Conservation (phyloP, 1,140 invertebrate genomes). For the Maniola jurtina region DNA sequence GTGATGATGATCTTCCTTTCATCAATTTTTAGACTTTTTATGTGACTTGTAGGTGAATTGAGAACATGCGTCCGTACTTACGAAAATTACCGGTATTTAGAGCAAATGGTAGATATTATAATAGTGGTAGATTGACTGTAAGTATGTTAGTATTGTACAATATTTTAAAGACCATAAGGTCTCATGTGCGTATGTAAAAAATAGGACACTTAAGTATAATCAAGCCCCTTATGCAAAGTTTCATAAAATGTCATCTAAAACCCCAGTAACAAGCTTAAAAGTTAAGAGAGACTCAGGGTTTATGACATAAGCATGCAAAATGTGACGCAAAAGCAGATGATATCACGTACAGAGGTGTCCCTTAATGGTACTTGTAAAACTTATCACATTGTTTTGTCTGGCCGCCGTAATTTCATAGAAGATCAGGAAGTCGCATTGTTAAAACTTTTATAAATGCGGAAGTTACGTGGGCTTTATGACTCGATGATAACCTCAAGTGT, state of each 20-base stretch:
- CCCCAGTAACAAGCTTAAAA: background rate
- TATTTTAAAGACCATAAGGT: too few relatives aligned
- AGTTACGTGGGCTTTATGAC: slow-evolving; percentile 25
- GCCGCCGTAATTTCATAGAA: background rate
- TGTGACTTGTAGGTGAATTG: background rate
- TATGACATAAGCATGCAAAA: slow-evolving; percentile 5
- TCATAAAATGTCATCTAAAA: background rate
- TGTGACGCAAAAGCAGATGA: background rate
- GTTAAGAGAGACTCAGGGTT: background rate
- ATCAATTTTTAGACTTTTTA: background rate
- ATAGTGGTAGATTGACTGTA: too few relatives aligned
- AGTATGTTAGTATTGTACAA: too few relatives aligned
- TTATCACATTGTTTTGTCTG: slow-evolving; percentile 3
- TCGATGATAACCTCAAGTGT: slow-evolving; percentile 10
- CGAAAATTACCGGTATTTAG: too few relatives aligned
- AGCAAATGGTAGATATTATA: too few relatives aligned
- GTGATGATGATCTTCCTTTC: background rate
- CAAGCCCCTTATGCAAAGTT: background rate
- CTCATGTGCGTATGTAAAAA: too few relatives aligned
- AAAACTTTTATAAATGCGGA: slow-evolving; percentile 22
- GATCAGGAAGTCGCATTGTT: slow-evolving; percentile 5
- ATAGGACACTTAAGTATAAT: background rate
- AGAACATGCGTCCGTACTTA: too few relatives aligned
- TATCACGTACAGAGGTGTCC: background rate
- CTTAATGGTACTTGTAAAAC: background rate